Conservation (phyloP, 2,888 invertebrate genomes). For the Chrysomela aeneicollis region DNA sequence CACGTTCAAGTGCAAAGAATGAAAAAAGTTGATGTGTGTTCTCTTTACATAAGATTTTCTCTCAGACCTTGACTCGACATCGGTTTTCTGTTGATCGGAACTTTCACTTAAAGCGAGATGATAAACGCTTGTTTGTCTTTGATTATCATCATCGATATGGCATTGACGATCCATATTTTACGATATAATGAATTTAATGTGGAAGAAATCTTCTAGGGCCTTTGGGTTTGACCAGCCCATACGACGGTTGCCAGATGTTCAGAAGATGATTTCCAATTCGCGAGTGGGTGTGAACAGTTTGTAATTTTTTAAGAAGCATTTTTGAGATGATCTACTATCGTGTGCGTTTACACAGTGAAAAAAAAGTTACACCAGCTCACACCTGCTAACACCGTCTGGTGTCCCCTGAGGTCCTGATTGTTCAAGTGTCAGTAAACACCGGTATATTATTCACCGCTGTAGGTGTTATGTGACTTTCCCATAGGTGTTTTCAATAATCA, state of each 20-base stretch:
- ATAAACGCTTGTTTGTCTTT: constrained; percentile 11
- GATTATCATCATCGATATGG: constrained; percentile 9
- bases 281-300: no score
- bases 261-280: background rate
- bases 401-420: no score
- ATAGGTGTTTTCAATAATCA: no score
- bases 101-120: constrained; percentile 13
- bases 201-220: background rate
- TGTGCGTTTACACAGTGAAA: no score
- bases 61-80: constrained; percentile 39
- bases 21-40: constrained; percentile 25
- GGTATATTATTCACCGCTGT: no score
- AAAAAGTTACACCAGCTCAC: no score
- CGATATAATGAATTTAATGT: background rate
- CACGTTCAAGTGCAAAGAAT: constrained; percentile 35
- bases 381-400: no score
- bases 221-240: background rate
- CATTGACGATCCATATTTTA: background rate
- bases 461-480: no score
- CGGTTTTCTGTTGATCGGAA: constrained; percentile 23
- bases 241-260: background rate
- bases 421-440: no score
- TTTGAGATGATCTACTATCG: no score
- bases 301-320: no score
- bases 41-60: constrained; percentile 39